phyloP scores from a whole-genome alignment of 2,113 vertebrate species.

The Sturnus vulgaris region DNA sequence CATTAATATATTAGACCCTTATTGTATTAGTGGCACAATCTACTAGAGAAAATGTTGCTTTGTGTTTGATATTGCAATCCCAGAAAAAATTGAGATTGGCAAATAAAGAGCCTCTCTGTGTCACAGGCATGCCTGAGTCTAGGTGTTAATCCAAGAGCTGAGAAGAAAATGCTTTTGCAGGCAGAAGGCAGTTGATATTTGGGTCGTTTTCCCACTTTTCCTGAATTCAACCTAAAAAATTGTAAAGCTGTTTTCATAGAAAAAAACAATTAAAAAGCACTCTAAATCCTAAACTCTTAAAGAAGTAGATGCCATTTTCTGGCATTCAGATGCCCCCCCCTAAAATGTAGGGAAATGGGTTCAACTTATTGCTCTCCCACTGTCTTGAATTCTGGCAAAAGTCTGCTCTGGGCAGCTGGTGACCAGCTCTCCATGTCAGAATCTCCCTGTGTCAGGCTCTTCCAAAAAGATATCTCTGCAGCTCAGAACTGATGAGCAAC shows the following conservation, averaged over 20 bases:
- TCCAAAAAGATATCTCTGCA: not conserved
- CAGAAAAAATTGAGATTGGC: not conserved
- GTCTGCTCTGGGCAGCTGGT: not conserved
- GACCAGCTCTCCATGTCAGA: not conserved
- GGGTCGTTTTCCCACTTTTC: not conserved
- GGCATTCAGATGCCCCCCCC: not conserved
- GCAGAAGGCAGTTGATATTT: not conserved
- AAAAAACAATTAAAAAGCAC: not conserved
- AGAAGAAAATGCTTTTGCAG: not conserved
- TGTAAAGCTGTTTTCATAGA: not conserved
- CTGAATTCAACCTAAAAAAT: not conserved
- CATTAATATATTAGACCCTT: conserved; percentile 59
- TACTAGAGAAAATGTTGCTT: conserved; percentile 44
- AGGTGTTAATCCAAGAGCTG: not conserved
- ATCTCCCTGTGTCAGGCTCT: not conserved
- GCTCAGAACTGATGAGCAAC: accelerated
- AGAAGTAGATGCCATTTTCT: not conserved
- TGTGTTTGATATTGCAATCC: conserved; percentile 7
- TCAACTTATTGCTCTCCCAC: not conserved
- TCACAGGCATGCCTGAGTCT: not conserved
- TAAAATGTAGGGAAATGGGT: not conserved
- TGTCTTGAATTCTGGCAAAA: not conserved
- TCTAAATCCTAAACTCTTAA: not conserved
- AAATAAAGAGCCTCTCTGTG: not conserved
- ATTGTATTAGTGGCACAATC: conserved; percentile 45